Percentiles rank a stretch among this genome's conserved stretches.
phyloP scores from a whole-genome alignment of 2,797 vertebrate species.

The Threskiornis aethiopicus region DNA sequence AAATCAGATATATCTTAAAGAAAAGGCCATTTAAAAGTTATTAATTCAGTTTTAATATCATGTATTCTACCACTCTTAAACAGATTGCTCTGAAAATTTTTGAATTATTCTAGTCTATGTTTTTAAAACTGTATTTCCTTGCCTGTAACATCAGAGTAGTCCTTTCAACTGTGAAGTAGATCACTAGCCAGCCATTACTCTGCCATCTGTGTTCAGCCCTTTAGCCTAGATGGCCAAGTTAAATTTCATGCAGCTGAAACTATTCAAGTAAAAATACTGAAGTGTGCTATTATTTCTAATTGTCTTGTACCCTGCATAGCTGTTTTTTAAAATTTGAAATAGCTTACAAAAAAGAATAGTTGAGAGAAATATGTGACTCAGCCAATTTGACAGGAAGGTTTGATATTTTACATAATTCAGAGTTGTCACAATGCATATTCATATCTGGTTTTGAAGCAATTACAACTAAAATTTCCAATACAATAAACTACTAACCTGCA shows the following conservation, averaged over 20 bases:
- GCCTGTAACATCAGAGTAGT: not conserved
- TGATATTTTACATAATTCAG: not conserved
- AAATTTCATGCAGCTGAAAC: not conserved
- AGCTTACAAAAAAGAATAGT: not conserved
- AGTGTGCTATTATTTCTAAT: constrained; percentile 16
- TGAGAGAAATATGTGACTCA: not conserved
- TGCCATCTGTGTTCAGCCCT: not conserved
- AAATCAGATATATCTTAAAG: not conserved
- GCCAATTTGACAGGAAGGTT: not conserved
- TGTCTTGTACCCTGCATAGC: not conserved
- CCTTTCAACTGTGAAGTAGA: not conserved
- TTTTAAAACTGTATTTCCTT: not conserved
- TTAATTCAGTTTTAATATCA: not conserved
- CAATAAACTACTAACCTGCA: not conserved
- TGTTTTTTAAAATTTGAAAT: not conserved
- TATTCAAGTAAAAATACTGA: constrained; percentile 6
- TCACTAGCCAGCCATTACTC: not conserved
- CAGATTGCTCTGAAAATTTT: not conserved
- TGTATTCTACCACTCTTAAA: not conserved
- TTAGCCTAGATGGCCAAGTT: not conserved
- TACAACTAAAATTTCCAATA: not conserved
- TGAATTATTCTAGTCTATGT: not conserved
- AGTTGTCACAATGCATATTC: not conserved
- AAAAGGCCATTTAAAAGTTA: not conserved
- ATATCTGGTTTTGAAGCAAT: not conserved